phyloP scores from a whole-genome alignment of 2,888 invertebrate genomes.

The Sinhomidia bicolor region DNA sequence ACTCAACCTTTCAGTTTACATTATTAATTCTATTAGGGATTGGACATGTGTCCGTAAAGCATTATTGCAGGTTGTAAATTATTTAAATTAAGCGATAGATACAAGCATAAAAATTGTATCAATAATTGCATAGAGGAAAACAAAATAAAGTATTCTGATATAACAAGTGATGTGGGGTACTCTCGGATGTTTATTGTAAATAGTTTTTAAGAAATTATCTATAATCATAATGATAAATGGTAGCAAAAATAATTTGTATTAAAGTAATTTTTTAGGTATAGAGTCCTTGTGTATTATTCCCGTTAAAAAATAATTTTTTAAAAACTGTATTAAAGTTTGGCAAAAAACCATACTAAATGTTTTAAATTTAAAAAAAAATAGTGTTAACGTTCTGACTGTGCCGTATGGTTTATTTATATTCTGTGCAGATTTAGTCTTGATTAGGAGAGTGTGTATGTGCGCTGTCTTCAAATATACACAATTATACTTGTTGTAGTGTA shows the following conservation, averaged over 20 bases:
- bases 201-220: background rate
- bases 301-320: background rate
- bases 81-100: slow-evolving; percentile 19
- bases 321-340: too few species aligned
- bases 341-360: background rate
- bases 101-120: background rate
- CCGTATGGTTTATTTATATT: too few species aligned
- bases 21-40: background rate
- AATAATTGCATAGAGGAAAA: background rate
- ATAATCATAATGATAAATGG: background rate
- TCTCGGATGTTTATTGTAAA: background rate
- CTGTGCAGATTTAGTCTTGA: too few species aligned
- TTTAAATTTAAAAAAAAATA: too few species aligned
- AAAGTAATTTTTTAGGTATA: background rate
- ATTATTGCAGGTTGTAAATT: slow-evolving; percentile 9
- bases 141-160: background rate
- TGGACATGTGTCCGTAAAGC: slow-evolving; percentile 3
- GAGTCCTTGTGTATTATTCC: background rate
- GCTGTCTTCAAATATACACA: background rate
- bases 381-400: too few species aligned
- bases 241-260: background rate
- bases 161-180: background rate
- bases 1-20: background rate
- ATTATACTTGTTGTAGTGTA: background rate
- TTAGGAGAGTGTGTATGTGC: background rate